Conservation (phyloP, 2,113 vertebrate species). For the Pheucticus melanocephalus region DNA sequence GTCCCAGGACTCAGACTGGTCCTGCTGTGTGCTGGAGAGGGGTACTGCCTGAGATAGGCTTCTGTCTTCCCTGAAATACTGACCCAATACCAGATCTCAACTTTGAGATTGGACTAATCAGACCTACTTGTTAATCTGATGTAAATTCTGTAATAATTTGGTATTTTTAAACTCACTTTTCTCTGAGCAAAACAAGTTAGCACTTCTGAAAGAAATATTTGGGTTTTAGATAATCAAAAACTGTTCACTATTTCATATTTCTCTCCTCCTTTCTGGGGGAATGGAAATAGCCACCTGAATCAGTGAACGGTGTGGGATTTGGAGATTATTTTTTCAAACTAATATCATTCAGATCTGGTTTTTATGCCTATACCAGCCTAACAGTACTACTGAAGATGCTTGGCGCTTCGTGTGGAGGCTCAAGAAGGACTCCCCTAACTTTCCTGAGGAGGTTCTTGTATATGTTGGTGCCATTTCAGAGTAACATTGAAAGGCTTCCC, state of each 20-base stretch:
- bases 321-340: background rate
- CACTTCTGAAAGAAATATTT: background rate
- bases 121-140: background rate
- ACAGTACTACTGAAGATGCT: background rate
- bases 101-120: background rate
- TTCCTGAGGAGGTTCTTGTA: background rate
- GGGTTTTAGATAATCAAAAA: background rate
- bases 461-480: accelerated
- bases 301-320: background rate
- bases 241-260: background rate
- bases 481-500: background rate
- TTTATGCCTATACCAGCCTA: background rate
- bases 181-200: background rate
- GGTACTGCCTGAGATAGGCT: background rate
- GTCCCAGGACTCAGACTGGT: no score
- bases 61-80: background rate
- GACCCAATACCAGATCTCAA: background rate
- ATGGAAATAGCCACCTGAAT: background rate
- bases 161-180: background rate
- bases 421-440: background rate
- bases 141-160: background rate
- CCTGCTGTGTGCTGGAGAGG: background rate
- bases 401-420: background rate
- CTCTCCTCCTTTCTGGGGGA: background rate
- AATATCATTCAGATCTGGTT: background rate